These are phyloP conservation scores for Muscicapa comitata DNA, from an alignment of 2,797 vertebrate species.

Conservation along the genomic window DNA sequence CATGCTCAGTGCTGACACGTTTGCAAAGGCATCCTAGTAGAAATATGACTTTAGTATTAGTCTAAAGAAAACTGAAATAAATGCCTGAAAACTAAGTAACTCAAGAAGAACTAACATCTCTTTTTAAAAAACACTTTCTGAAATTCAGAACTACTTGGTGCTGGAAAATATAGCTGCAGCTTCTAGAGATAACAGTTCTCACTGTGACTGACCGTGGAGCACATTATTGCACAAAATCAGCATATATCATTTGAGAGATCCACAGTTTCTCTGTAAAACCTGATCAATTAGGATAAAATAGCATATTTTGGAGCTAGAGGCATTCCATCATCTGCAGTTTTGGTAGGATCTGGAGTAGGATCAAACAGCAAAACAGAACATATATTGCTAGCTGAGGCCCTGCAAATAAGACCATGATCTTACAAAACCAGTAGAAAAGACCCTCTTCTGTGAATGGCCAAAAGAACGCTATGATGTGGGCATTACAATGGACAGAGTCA, in stretches of 20 bases:
- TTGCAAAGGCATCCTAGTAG: not conserved
- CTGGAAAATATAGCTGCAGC: not conserved
- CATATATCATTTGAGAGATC: not conserved
- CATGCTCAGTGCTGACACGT: accelerated
- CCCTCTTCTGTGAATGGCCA: not conserved
- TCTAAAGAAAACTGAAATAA: not conserved
- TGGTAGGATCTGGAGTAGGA: not conserved
- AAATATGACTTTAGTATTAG: not conserved
- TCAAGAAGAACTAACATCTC: not conserved
- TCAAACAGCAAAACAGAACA: not conserved
- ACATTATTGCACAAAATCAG: not conserved
- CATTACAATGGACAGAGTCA: not conserved
- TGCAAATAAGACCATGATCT: not conserved
- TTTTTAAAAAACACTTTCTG: not conserved
- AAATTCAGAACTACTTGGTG: not conserved
- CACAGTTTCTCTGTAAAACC: not conserved
- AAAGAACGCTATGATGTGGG: not conserved
- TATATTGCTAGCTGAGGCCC: not conserved
- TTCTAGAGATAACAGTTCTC: not conserved
- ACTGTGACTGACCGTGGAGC: accelerated
- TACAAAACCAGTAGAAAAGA: not conserved
- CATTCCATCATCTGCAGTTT: not conserved
- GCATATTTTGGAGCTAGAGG: not conserved
- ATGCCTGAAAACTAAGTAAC: not conserved
- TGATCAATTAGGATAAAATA: not conserved